These are phyloP conservation scores for Oxycera nigricornis DNA, from an alignment of 2,888 invertebrate genomes.

Conservation along the genomic window DNA sequence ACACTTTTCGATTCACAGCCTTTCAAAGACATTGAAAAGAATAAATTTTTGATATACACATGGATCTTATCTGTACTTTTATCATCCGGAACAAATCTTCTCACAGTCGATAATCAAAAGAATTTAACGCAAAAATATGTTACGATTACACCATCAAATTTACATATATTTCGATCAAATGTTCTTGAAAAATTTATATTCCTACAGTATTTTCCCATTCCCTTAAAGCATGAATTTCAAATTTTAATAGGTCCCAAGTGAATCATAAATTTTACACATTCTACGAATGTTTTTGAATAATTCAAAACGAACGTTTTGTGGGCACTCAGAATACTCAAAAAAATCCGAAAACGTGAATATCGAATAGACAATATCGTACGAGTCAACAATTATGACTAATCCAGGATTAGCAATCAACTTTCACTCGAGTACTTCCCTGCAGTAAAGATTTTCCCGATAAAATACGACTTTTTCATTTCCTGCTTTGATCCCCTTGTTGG, in stretches of 20 bases:
- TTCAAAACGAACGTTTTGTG: not conserved
- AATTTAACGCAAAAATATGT: too few relatives aligned
- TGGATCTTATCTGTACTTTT: too few relatives aligned
- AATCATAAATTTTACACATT: not conserved
- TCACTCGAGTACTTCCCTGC: not conserved
- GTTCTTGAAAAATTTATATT: too few relatives aligned
- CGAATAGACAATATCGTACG: constrained; percentile 21
- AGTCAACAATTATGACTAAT: constrained; percentile 39
- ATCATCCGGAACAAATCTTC: too few relatives aligned
- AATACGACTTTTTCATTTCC: constrained; percentile 31
- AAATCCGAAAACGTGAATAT: not conserved
- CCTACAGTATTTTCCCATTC: too few relatives aligned
- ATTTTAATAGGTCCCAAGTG: not conserved
- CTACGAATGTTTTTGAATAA: not conserved
- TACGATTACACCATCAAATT: too few relatives aligned
- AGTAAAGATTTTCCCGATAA: constrained; percentile 22
- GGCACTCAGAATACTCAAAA: not conserved
- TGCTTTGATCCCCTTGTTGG: constrained; percentile 12
- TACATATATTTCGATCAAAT: too few relatives aligned
- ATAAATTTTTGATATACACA: too few relatives aligned
- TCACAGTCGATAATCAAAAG: too few relatives aligned
- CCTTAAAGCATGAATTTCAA: too few relatives aligned
- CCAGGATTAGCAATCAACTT: constrained; percentile 33
- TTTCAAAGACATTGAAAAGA: too few relatives aligned
- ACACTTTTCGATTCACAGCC: too few relatives aligned